Conservation (phyloP, 1,140 invertebrate genomes). For the Mactra quadrangularis region DNA sequence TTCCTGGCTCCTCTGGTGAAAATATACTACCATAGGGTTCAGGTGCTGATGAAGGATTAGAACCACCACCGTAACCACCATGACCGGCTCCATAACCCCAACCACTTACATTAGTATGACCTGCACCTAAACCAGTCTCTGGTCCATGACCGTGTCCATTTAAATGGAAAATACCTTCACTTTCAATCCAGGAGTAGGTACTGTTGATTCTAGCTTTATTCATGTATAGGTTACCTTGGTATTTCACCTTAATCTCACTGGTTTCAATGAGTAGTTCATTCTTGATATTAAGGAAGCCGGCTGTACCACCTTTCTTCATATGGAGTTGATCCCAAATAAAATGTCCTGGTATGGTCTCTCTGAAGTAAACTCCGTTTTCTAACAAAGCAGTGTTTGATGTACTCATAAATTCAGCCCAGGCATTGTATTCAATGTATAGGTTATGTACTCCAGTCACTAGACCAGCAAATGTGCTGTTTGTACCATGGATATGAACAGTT, state of each 20-base stretch:
- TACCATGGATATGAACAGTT: slow-evolving; percentile 75
- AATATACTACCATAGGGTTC: slow-evolving; percentile 73
- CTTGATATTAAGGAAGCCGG: slow-evolving; percentile 70
- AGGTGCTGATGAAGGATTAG: slow-evolving; percentile 47
- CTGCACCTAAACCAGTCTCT: slow-evolving; percentile 68
- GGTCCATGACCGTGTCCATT: slow-evolving; percentile 69
- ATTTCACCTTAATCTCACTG: slow-evolving; percentile 72
- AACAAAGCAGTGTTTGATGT: slow-evolving; percentile 74
- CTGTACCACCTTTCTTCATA: slow-evolving; percentile 65
- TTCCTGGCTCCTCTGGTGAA: slow-evolving; percentile 66
- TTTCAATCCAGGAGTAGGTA: slow-evolving; percentile 74
- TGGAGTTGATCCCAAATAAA: slow-evolving; percentile 71
- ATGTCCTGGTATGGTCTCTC: slow-evolving; percentile 68
- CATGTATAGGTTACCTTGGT: slow-evolving; percentile 74
- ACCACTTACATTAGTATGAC: slow-evolving; percentile 62
- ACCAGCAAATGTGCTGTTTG: slow-evolving; percentile 74
- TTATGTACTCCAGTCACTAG: slow-evolving; percentile 72
- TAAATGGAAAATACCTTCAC: slow-evolving; percentile 73
- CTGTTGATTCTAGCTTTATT: slow-evolving; percentile 72
- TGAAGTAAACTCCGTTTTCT: slow-evolving; percentile 67
- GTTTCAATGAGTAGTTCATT: slow-evolving; percentile 65
- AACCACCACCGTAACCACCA: slow-evolving; percentile 73
- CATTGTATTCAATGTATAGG: slow-evolving; percentile 69
- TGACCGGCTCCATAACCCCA: slow-evolving; percentile 74
- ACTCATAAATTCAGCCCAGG: slow-evolving; percentile 66